These are phyloP conservation scores for Lasioglossum calceatum DNA, from an alignment of 2,888 invertebrate genomes.

Conservation along the genomic window DNA sequence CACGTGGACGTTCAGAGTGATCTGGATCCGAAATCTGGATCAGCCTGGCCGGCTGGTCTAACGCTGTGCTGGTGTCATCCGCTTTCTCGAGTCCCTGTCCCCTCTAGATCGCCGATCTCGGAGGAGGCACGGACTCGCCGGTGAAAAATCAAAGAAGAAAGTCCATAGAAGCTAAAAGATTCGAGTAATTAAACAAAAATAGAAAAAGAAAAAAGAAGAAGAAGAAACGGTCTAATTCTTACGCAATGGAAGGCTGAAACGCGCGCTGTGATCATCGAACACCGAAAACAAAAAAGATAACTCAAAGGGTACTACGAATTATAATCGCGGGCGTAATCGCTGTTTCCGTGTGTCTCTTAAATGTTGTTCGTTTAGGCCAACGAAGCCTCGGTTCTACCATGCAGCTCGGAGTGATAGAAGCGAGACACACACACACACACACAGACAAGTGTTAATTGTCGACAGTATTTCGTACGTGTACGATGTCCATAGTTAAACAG, in stretches of 20 bases:
- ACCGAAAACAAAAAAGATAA: constrained; percentile 70
- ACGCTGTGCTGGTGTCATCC: not conserved
- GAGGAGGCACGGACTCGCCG: too few relatives aligned
- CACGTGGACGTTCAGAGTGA: constrained; percentile 13
- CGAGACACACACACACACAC: not conserved
- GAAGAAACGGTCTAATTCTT: constrained; percentile 68
- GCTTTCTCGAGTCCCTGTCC: not conserved
- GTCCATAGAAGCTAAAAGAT: not conserved
- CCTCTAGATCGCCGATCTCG: not conserved
- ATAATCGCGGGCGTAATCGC: constrained; percentile 66
- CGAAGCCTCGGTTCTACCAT: constrained; percentile 17
- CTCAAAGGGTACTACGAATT: constrained; percentile 79
- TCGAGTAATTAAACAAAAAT: not conserved
- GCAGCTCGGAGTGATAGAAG: not conserved
- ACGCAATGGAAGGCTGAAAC: constrained; percentile 79
- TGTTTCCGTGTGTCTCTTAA: constrained; percentile 66
- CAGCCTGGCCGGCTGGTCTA: not conserved
- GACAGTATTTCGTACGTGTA: constrained; percentile 60
- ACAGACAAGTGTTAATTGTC: constrained; percentile 33
- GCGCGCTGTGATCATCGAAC: constrained; percentile 81
- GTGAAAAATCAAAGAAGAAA: not conserved
- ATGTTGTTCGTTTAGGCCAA: constrained; percentile 57
- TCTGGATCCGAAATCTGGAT: not conserved
- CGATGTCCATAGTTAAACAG: constrained; percentile 53
- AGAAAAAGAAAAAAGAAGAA: not conserved